phyloP scores from a whole-genome alignment of 2,888 invertebrate genomes.

The Pterostichus madidus region DNA sequence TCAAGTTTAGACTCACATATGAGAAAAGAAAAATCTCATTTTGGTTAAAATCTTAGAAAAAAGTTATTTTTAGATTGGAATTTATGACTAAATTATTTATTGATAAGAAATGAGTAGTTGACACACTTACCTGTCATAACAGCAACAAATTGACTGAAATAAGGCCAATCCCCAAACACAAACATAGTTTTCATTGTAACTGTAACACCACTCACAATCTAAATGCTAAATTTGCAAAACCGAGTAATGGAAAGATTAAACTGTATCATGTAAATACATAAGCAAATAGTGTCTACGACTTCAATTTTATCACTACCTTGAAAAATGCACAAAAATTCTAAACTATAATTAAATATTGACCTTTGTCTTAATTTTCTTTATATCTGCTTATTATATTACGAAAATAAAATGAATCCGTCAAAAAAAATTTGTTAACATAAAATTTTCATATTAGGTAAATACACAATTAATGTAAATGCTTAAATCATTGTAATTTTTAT shows the following conservation, averaged over 20 bases:
- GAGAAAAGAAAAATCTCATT: no score
- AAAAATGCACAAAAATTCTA: neutral
- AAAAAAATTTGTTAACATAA: no score
- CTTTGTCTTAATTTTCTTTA: neutral
- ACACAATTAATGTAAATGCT: no score
- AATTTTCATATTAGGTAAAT: no score
- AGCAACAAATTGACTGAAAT: slow-evolving; percentile 19
- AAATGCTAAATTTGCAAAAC: neutral
- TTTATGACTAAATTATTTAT: neutral
- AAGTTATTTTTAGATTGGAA: neutral
- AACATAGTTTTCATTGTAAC: neutral
- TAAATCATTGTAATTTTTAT: no score
- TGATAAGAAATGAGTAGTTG: no score
- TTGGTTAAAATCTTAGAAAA: no score
- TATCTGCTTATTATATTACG: no score
- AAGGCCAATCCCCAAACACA: neutral
- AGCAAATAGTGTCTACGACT: slow-evolving; percentile 16
- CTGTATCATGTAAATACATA: neutral
- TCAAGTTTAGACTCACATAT: no score
- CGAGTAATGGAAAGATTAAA: neutral
- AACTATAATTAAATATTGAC: neutral
- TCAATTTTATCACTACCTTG: slow-evolving; percentile 10
- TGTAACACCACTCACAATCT: neutral
- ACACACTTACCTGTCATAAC: slow-evolving; percentile 16
- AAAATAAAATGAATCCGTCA: no score